These are phyloP conservation scores for Stenolophus ochropezus DNA, from an alignment of 2,888 invertebrate genomes.

Conservation along the genomic window DNA sequence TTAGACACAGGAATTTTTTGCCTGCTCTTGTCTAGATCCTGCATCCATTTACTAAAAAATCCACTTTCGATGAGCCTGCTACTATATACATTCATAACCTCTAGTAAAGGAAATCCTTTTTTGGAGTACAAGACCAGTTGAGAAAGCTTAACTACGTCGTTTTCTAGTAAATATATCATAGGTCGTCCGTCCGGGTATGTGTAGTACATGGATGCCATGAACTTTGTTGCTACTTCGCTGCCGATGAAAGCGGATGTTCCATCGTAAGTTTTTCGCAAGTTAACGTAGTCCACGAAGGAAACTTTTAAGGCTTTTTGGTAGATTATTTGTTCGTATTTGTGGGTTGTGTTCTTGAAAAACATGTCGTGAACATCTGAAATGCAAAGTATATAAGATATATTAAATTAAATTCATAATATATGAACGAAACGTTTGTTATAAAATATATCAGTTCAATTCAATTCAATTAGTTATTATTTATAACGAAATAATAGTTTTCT, in stretches of 20 bases:
- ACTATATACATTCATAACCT: background rate
- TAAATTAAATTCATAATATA: no score
- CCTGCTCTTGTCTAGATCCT: background rate
- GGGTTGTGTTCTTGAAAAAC: constrained; percentile 3
- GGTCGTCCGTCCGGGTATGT: background rate
- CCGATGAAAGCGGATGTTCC: background rate
- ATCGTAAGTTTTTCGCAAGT: background rate
- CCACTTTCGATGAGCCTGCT: background rate
- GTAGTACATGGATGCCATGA: background rate
- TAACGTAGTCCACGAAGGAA: background rate
- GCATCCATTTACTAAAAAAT: background rate
- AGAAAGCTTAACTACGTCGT: background rate
- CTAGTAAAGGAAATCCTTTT: background rate
- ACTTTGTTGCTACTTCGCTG: background rate
- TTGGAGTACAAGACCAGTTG: background rate
- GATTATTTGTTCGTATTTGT: constrained; percentile 5
- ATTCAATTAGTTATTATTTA: no score
- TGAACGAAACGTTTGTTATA: no score
- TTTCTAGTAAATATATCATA: background rate
- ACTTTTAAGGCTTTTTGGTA: background rate
- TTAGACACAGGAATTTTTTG: background rate
- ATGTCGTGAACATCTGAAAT: background rate
- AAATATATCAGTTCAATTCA: no score
- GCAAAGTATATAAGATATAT: background rate
- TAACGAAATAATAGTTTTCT: no score